phyloP scores from a whole-genome alignment of 2,888 invertebrate genomes.

The Halocaridina rubra region DNA sequence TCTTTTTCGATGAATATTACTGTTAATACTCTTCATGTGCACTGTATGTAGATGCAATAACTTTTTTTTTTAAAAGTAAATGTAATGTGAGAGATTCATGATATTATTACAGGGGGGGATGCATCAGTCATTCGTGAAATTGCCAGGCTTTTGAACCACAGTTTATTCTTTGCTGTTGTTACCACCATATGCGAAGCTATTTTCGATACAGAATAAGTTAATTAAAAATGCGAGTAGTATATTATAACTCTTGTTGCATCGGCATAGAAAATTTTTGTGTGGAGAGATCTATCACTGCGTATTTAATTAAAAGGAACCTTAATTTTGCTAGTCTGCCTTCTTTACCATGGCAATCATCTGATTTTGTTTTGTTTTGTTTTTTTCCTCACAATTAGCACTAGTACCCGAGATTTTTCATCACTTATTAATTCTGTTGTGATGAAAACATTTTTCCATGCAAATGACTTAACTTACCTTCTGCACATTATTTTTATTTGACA shows the following conservation, averaged over 20 bases:
- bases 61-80: neutral
- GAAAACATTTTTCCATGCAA: neutral
- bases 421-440: neutral
- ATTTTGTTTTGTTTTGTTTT: neutral
- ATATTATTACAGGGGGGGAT: neutral
- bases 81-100: no score
- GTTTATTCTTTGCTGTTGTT: slow-evolving; percentile 14
- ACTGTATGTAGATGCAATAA: neutral
- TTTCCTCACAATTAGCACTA: neutral
- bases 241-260: neutral
- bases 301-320: neutral
- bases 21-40: neutral
- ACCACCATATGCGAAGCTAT: slow-evolving; percentile 19
- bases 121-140: neutral
- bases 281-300: neutral
- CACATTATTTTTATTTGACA: neutral
- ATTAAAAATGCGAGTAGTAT: neutral
- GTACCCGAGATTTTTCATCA: neutral
- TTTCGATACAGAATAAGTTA: neutral
- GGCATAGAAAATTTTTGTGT: neutral
- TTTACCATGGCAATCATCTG: neutral
- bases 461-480: no score
- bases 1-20: neutral
- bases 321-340: neutral
- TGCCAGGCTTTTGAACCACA: slow-evolving; percentile 16